Evolutionary conservation across 2,797 vertebrate species (phyloP).

Genomic region (Dallia pectoralis): DNA sequence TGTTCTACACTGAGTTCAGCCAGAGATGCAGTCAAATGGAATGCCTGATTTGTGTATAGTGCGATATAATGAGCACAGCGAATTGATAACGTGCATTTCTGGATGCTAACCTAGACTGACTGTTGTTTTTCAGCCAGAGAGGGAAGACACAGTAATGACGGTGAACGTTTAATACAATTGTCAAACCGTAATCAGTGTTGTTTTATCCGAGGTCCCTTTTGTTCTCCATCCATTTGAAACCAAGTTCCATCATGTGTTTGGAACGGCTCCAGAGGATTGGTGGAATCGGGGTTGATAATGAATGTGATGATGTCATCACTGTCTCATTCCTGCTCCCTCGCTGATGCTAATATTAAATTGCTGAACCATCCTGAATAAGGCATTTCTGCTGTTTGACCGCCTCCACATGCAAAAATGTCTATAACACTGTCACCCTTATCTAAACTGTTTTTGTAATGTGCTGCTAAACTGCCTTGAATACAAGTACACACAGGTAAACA

Average conservation of each 20-base stretch:
- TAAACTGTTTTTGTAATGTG: background rate
- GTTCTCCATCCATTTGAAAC: constrained; percentile 10
- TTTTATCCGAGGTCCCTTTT: constrained; percentile 33
- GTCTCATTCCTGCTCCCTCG: background rate
- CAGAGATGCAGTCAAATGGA: background rate
- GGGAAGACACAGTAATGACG: constrained; percentile 13
- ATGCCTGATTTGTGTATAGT: background rate
- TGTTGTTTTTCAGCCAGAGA: background rate
- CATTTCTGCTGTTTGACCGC: background rate
- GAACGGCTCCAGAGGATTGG: constrained; percentile 37
- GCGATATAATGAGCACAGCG: background rate
- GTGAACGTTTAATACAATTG: constrained; percentile 39
- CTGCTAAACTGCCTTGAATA: background rate
- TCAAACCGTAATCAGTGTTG: constrained; percentile 50
- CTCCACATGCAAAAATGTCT: background rate
- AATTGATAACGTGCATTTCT: background rate
- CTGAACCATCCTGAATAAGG: constrained; percentile 35
- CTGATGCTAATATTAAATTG: constrained; percentile 18
- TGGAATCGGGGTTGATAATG: constrained; percentile 32
- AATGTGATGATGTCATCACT: constrained; percentile 29
- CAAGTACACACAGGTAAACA: too few species aligned
- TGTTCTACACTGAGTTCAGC: background rate
- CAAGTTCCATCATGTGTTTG: constrained; percentile 41
- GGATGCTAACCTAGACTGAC: background rate
- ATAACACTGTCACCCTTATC: background rate